These are phyloP conservation scores for Pseudochirops corinnae DNA, from an alignment of 2,797 vertebrate species.

Conservation along the genomic window DNA sequence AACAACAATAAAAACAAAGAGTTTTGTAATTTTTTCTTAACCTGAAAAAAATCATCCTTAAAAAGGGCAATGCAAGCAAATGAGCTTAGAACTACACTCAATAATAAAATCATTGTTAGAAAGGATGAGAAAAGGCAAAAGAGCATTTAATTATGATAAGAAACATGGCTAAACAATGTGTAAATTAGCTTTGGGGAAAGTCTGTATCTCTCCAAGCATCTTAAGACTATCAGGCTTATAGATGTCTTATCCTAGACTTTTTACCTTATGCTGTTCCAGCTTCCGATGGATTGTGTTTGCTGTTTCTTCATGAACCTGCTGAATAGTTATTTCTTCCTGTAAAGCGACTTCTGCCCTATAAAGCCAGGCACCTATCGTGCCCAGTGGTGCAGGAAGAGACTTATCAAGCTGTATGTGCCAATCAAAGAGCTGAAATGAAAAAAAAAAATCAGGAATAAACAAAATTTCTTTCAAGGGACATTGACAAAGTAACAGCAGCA, in stretches of 20 bases:
- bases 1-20: not conserved
- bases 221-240: fast-evolving
- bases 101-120: not conserved
- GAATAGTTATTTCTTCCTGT: constrained; percentile 90
- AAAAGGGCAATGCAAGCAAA: not conserved
- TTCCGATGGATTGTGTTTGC: constrained; percentile 91
- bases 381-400: constrained; percentile 93
- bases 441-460: constrained; percentile 58
- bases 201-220: not conserved
- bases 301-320: constrained; percentile 92
- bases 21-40: not conserved
- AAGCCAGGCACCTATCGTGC: constrained; percentile 93
- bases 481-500: not conserved
- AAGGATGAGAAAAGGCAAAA: not conserved
- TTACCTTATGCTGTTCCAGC: constrained; percentile 94
- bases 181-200: not conserved
- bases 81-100: not conserved
- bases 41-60: not conserved
- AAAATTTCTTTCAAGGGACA: not conserved
- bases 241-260: not conserved
- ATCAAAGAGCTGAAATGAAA: constrained; percentile 90
- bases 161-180: not conserved
- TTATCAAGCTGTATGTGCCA: constrained; percentile 96
- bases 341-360: constrained; percentile 93
- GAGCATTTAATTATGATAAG: fast-evolving